A percentile compares a stretch with the other conserved stretches of the same genome.
These are phyloP conservation scores for Eumeta japonica DNA, from an alignment of 1,140 invertebrate genomes.

Conservation along the genomic window DNA sequence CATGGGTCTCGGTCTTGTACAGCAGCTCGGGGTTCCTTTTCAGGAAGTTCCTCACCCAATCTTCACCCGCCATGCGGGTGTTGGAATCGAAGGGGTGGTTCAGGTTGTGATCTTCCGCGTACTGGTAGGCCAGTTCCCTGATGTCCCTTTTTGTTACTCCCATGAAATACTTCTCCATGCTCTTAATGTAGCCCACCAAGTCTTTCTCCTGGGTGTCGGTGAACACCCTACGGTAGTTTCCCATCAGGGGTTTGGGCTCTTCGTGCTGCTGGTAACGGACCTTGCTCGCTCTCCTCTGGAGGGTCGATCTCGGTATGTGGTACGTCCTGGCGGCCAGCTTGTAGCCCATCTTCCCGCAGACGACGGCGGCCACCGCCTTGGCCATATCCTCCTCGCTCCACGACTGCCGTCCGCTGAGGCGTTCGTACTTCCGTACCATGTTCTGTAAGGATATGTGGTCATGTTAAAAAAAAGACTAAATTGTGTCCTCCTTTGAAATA, in stretches of 20 bases:
- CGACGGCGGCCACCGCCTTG: conserved; percentile 47
- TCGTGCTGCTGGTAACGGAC: conserved; percentile 43
- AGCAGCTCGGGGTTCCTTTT: conserved; percentile 46
- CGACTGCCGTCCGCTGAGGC: conserved; percentile 51
- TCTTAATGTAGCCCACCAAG: conserved; percentile 47
- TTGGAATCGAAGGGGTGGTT: conserved; percentile 49
- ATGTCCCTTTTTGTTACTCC: conserved; percentile 46
- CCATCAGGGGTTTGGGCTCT: conserved; percentile 45
- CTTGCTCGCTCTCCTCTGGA: conserved; percentile 47
- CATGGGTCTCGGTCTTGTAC: conserved; percentile 34
- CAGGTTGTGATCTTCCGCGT: conserved; percentile 44
- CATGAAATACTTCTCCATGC: conserved; percentile 50
- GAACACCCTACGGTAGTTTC: conserved; percentile 45
- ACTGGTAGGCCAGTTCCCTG: conserved; percentile 47
- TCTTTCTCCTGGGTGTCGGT: conserved; percentile 49
- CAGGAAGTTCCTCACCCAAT: conserved; percentile 50
- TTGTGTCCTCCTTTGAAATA: too few species aligned
- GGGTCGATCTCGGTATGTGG: conserved; percentile 47
- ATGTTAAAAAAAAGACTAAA: conserved; percentile 1
- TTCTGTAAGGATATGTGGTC: conserved; percentile 26
- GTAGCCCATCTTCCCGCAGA: conserved; percentile 55
- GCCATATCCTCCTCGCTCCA: conserved; percentile 55
- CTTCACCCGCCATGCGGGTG: conserved; percentile 47
- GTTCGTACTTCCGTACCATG: conserved; percentile 55
- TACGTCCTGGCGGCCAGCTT: conserved; percentile 47